Percentiles rank a stretch among this genome's conserved stretches.
Conservation (phyloP, 2,888 invertebrate species). For the Platynereis dumerilii region DNA sequence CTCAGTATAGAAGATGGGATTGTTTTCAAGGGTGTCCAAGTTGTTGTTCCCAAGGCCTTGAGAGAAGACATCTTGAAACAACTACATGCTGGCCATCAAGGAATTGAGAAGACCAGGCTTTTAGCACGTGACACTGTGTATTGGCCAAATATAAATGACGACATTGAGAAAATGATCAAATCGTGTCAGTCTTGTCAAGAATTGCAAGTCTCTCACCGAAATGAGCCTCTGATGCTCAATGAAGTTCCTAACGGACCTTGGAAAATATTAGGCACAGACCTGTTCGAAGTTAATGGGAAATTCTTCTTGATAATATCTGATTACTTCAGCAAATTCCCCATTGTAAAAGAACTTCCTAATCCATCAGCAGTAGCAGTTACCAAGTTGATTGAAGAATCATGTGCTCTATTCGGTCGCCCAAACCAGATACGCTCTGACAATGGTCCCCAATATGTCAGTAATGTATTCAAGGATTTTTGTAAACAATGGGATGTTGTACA, state of each 20-base stretch:
- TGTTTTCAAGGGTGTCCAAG: not conserved
- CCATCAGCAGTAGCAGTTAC: not conserved
- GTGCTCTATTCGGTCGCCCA: not conserved
- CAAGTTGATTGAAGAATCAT: not conserved
- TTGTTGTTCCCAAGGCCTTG: not conserved
- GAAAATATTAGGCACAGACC: slow-evolving; percentile 2
- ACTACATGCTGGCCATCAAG: not conserved
- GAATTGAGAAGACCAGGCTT: not conserved
- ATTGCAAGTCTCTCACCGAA: not conserved
- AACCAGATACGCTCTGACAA: not conserved
- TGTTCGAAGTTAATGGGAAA: not conserved
- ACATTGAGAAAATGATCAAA: not conserved
- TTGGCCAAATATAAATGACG: slow-evolving; percentile 2
- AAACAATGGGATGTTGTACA: not conserved
- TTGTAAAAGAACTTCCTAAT: not conserved
- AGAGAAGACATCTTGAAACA: not conserved
- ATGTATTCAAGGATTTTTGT: not conserved
- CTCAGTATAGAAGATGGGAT: not conserved
- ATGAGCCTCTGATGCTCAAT: not conserved
- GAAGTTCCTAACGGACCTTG: not conserved
- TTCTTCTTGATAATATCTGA: not conserved
- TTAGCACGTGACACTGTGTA: not conserved
- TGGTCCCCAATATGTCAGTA: not conserved
- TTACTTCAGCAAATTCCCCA: not conserved
- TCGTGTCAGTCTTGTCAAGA: not conserved